These are phyloP conservation scores for Noctua pronuba DNA, from an alignment of 2,888 invertebrate species.

Conservation along the genomic window DNA sequence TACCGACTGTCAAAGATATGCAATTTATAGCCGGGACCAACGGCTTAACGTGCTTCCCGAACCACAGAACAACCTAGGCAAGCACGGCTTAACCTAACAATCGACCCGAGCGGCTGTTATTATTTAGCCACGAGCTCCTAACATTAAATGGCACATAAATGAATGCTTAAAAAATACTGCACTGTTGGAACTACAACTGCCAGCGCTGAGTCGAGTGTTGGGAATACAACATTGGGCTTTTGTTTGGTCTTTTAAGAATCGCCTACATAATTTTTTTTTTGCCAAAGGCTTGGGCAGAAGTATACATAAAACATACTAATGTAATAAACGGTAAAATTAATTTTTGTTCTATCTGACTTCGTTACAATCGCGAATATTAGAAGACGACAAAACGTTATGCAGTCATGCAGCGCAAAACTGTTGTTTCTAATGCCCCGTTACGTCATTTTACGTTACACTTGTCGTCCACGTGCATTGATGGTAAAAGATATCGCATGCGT, in stretches of 20 bases:
- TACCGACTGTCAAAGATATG: too few species aligned
- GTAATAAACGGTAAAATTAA: not conserved
- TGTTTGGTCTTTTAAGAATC: not conserved
- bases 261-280: not conserved
- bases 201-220: not conserved
- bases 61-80: too few species aligned
- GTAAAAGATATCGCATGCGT: not conserved
- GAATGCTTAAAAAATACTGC: too few species aligned
- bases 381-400: not conserved
- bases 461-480: not conserved
- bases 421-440: constrained; percentile 3
- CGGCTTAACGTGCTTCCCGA: too few species aligned
- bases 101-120: too few species aligned
- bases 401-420: constrained; percentile 2
- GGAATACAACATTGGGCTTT: not conserved
- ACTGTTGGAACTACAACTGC: too few species aligned
- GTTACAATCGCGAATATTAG: not conserved
- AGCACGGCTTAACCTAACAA: too few species aligned
- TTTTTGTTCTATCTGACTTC: not conserved
- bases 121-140: too few species aligned
- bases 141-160: too few species aligned
- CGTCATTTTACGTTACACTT: constrained; percentile 17
- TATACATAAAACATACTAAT: not conserved
- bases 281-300: not conserved
- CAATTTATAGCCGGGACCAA: too few species aligned